A percentile compares a stretch with the other conserved stretches of the same genome.
Evolutionary conservation across 2,888 invertebrate genomes (phyloP).

Genomic region (Ethmia dodecea): DNA sequence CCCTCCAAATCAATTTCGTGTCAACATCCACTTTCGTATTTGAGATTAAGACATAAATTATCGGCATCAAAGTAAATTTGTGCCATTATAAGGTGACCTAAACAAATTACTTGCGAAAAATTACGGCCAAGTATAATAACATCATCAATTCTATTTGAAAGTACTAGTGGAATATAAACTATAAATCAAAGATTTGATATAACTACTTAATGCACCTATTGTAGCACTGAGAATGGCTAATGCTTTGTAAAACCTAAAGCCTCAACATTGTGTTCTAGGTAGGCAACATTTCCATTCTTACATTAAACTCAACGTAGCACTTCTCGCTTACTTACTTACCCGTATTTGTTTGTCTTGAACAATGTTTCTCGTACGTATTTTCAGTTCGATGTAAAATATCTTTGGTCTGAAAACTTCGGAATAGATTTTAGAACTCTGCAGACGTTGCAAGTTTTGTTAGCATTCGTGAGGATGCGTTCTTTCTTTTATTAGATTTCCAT

Average conservation of each 20-base stretch:
- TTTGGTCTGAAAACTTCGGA: conserved; percentile 29
- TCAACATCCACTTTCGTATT: not conserved
- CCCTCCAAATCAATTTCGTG: conserved; percentile 3
- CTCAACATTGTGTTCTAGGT: too few relatives aligned
- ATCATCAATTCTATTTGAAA: not conserved
- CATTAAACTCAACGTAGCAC: not conserved
- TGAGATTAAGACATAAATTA: not conserved
- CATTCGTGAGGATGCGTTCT: conserved; percentile 26
- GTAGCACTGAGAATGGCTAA: too few relatives aligned
- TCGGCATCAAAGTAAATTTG: not conserved
- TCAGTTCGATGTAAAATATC: conserved; percentile 23
- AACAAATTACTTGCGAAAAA: not conserved
- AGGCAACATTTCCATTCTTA: too few relatives aligned
- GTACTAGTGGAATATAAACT: too few relatives aligned
- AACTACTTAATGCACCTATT: too few relatives aligned
- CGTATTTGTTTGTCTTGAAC: conserved; percentile 20
- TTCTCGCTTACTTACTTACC: conserved; percentile 13
- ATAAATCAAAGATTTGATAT: too few relatives aligned
- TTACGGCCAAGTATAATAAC: not conserved
- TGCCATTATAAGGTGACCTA: not conserved
- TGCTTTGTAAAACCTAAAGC: too few relatives aligned
- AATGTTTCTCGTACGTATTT: conserved; percentile 21
- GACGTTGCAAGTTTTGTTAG: conserved; percentile 29
- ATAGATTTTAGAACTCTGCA: conserved; percentile 29
- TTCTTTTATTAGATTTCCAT: conserved; percentile 19